Conservation (phyloP, 2,113 vertebrate species). For the Heptranchias perlo region DNA sequence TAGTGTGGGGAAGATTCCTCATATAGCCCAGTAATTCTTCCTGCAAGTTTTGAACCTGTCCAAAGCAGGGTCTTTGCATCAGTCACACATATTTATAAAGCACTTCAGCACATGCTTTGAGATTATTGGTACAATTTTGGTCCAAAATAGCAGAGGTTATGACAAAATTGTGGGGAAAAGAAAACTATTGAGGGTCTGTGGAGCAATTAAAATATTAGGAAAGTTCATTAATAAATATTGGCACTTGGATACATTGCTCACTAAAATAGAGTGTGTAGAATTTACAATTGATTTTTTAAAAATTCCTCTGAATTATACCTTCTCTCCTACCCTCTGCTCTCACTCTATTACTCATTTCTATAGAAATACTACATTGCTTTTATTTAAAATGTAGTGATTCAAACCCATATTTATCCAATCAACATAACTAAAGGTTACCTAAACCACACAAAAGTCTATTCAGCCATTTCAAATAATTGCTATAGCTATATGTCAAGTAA, state of each 20-base stretch:
- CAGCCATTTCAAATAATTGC: not conserved
- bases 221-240: not conserved
- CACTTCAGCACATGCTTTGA: not conserved
- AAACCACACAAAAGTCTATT: not conserved
- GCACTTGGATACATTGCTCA: not conserved
- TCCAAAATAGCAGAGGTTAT: not conserved
- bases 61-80: not conserved
- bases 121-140: not conserved
- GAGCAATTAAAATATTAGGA: not conserved
- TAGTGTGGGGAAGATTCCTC: not conserved
- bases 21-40: not conserved
- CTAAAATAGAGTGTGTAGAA: not conserved
- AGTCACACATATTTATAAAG: not conserved
- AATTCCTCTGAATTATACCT: not conserved
- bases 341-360: not conserved
- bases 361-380: not conserved
- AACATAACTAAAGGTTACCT: not conserved
- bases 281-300: not conserved
- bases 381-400: not conserved
- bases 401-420: constrained; percentile 26
- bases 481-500: constrained; percentile 18
- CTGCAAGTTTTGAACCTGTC: not conserved
- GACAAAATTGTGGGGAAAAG: not conserved
- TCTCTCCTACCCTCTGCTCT: not conserved
- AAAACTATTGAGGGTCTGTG: not conserved